Evolutionary conservation across 2,888 invertebrate genomes (phyloP).

Genomic region (Heliconius cydno): DNA sequence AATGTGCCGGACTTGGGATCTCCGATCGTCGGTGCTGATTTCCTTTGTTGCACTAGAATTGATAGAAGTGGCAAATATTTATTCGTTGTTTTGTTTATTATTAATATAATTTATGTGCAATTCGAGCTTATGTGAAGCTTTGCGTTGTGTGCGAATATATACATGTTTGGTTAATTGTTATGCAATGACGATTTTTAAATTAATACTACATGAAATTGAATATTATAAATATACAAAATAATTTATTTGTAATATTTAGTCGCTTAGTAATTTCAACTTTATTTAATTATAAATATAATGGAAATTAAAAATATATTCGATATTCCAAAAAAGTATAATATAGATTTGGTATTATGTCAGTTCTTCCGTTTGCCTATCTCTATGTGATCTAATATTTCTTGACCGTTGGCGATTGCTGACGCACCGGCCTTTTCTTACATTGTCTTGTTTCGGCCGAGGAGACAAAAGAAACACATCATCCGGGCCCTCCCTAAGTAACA

Average conservation of each 20-base stretch:
- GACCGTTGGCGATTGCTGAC: slow-evolving; percentile 74
- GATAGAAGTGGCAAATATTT: slow-evolving; percentile 41
- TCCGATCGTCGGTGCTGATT: slow-evolving; percentile 60
- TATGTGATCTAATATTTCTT: slow-evolving; percentile 48
- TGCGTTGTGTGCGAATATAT: too few species aligned
- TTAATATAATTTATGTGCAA: too few species aligned
- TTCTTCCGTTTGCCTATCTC: slow-evolving; percentile 26
- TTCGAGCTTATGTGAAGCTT: too few species aligned
- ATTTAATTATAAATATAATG: too few species aligned
- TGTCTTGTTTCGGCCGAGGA: slow-evolving; percentile 67
- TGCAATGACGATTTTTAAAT: too few species aligned
- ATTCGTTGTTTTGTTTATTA: neutral
- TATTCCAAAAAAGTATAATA: neutral
- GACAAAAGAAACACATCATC: slow-evolving; percentile 82
- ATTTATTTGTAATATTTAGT: too few species aligned
- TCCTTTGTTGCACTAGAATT: slow-evolving; percentile 22
- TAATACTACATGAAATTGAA: too few species aligned
- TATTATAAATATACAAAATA: too few species aligned
- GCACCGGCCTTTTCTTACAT: slow-evolving; percentile 67
- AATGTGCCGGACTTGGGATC: slow-evolving; percentile 79
- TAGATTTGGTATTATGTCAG: neutral
- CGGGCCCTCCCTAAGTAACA: slow-evolving; percentile 66
- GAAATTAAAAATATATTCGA: neutral
- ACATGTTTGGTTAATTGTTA: too few species aligned
- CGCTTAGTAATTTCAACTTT: neutral